Percentiles rank a stretch among this genome's conserved stretches.
Conservation (phyloP, 2,888 invertebrate genomes). For the Lepetodrilus schrolli region DNA sequence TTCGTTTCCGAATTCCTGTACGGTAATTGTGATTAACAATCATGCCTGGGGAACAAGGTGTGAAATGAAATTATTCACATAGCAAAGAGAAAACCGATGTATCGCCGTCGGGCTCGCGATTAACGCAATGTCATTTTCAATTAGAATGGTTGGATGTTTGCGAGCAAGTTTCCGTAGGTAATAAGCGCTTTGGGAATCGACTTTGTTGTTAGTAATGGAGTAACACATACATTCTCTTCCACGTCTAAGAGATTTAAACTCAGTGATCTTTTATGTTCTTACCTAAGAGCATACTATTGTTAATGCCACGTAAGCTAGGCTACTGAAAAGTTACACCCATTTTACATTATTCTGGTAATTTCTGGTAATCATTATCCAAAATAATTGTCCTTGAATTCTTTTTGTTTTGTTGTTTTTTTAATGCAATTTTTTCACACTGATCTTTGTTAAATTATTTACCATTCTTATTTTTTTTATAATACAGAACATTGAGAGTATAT, state of each 20-base stretch:
- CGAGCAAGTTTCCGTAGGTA: conserved; percentile 19
- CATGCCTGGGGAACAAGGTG: conserved; percentile 17
- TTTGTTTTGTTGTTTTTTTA: no score
- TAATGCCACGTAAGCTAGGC: no score
- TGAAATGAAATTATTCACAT: conserved; percentile 24
- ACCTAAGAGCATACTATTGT: no score
- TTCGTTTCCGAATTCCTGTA: conserved; percentile 24
- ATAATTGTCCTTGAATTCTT: no score
- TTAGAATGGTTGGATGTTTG: not conserved
- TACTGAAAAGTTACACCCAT: no score
- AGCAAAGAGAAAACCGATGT: conserved; percentile 12
- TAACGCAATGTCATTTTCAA: not conserved
- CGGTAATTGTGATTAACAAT: conserved; percentile 26
- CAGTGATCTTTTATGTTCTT: no score
- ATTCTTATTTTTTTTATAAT: no score
- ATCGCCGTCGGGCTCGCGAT: not conserved
- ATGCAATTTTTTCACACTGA: no score
- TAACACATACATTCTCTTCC: not conserved
- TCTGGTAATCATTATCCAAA: no score
- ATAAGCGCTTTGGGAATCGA: conserved; percentile 20
- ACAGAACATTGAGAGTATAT: no score
- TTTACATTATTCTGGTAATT: no score
- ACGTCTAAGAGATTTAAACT: not conserved
- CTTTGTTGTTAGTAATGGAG: not conserved
- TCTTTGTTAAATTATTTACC: no score